Evolutionary conservation across 1,140 invertebrate genomes (phyloP), one percentile per base, ranked within the genome.

Genomic region (Drosophila virilis): DNA sequence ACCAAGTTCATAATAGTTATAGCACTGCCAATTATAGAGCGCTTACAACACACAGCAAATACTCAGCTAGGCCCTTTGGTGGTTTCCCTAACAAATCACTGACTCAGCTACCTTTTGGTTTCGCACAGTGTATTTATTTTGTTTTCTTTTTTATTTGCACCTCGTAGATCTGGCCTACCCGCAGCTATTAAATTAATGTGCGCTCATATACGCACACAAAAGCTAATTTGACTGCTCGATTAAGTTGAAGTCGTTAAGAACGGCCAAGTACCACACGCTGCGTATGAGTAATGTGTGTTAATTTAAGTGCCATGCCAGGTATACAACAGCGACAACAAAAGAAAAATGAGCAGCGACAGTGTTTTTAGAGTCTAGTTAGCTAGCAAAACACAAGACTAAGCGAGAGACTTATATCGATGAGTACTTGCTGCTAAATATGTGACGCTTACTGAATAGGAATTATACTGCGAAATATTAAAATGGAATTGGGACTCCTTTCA

Each of bases 171-270:
- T 59, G 58, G 57, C 64, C 74, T 78, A 80, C 70, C 68, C 67
- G 79, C 62, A 64, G 84, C 84, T 79, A 86, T 86, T 86, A 86
- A 88, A 88, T 86, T 86, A 88, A 86, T 86, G 83, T 83, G 69
- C 83, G 72, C 83, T 89, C 83, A 88, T 86, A 86, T 88, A 86
- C 83, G 82, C 79, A 86, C 83, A 86, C 84, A 88, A 83, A 89
- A 89, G 84, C 83, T 86, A 86, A 86, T 86, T 86, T 86, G 84
- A 86, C 72, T 80, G 84, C 79, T 88, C 88, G 83, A 86, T 86
- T 86, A 86, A 88, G 83, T 88, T 88, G 84, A 89, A 88, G 83
- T 86, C 83, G 83, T 88, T 88, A 86, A 89, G 86, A 77, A 51
- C 66, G 76, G 54, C 83, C 83, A 82, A 86, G 84, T 88, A 80